These are phyloP conservation scores for Sylvicola fuscatus DNA, from an alignment of 2,888 invertebrate species.

Conservation along the genomic window DNA sequence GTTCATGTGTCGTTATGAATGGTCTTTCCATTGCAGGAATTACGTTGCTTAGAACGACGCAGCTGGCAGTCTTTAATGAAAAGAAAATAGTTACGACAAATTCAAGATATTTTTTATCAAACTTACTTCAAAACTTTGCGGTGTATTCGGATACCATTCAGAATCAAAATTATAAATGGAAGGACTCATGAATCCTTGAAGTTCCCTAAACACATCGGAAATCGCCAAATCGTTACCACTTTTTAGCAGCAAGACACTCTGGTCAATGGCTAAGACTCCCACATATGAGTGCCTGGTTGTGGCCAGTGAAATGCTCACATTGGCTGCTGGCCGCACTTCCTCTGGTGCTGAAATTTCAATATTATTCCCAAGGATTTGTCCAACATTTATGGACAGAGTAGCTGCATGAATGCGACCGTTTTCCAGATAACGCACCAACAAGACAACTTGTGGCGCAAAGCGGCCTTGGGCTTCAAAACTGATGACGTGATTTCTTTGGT, in stretches of 20 bases:
- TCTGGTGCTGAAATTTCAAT: conserved; percentile 16
- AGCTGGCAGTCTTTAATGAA: neutral
- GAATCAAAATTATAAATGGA: conserved; percentile 1
- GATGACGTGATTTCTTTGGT: conserved; percentile 29
- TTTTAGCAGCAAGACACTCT: conserved; percentile 44
- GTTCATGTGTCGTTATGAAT: too few relatives aligned
- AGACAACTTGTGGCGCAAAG: conserved; percentile 57
- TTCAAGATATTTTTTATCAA: conserved; percentile 2
- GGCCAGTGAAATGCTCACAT: conserved; percentile 50
- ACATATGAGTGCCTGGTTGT: conserved; percentile 66
- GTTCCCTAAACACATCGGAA: conserved; percentile 1
- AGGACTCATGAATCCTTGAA: too few relatives aligned
- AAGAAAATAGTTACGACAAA: neutral
- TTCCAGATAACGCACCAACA: conserved; percentile 54
- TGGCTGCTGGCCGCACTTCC: conserved; percentile 46
- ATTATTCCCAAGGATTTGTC: conserved; percentile 47
- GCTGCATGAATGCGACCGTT: conserved; percentile 61
- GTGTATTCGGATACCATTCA: too few relatives aligned
- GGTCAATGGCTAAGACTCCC: conserved; percentile 64
- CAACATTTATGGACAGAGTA: conserved; percentile 56
- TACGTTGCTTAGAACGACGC: neutral
- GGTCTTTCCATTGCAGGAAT: too few relatives aligned
- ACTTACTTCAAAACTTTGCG: too few relatives aligned
- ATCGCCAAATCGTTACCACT: conserved; percentile 41
- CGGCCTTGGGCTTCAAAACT: conserved; percentile 44